Evolutionary conservation across 2,797 vertebrate species (phyloP).

Genomic region (Xiphorhynchus erythropygius): DNA sequence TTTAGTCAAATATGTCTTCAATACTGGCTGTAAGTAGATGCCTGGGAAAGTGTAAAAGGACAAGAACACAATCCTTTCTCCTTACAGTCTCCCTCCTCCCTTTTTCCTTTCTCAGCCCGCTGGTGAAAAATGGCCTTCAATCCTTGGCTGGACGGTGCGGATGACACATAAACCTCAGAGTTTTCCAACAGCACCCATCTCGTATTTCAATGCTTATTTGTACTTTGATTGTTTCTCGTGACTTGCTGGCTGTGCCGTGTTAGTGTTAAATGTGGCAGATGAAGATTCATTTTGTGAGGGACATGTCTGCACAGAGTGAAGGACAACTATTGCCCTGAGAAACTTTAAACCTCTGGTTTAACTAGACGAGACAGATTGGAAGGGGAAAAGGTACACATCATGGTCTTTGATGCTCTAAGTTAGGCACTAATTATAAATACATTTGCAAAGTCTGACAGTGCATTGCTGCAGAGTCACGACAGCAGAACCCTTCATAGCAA

Average conservation of each 20-base stretch:
- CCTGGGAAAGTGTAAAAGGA: neutral
- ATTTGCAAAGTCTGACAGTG: neutral
- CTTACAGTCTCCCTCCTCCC: neutral
- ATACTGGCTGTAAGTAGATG: neutral
- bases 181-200: neutral
- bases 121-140: neutral
- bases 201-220: neutral
- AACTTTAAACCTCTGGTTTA: constrained; percentile 6
- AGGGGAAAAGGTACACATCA: neutral
- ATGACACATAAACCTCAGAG: neutral
- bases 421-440: neutral
- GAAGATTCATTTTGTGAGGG: neutral
- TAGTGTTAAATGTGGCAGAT: neutral
- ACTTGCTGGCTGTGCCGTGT: neutral
- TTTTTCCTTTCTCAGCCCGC: constrained; percentile 1
- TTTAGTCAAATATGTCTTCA: neutral
- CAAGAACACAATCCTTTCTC: neutral
- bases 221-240: neutral
- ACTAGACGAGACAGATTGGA: neutral
- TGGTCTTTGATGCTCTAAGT: neutral
- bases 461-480: neutral
- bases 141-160: constrained; percentile 16
- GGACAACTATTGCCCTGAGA: neutral
- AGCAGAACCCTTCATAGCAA: neutral
- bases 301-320: neutral